Conservation (phyloP, 2,888 invertebrate genomes). For the Sarcophaga subvicina region DNA sequence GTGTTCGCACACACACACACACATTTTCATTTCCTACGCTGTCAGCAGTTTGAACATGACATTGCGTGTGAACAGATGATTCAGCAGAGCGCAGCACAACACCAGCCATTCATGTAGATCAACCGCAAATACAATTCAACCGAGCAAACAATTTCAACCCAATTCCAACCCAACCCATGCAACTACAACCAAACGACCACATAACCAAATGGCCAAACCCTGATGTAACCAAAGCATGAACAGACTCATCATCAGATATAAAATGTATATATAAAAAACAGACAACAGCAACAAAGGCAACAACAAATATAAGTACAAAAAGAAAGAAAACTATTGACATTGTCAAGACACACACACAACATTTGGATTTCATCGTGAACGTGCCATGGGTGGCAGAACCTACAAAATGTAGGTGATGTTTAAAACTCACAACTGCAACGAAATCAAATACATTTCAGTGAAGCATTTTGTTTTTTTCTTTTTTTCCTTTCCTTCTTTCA, state of each 20-base stretch:
- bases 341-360: slow-evolving; percentile 40
- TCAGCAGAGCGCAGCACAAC: slow-evolving; percentile 68
- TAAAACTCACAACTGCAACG: background rate
- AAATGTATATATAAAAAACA: background rate
- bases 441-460: slow-evolving; percentile 6
- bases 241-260: slow-evolving; percentile 42
- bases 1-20: slow-evolving; percentile 29
- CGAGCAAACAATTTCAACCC: slow-evolving; percentile 35
- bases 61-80: slow-evolving; percentile 71
- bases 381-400: background rate
- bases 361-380: background rate
- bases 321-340: slow-evolving; percentile 59
- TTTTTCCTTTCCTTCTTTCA: background rate
- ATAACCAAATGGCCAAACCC: slow-evolving; percentile 53
- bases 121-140: slow-evolving; percentile 61
- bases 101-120: slow-evolving; percentile 72
- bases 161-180: slow-evolving; percentile 14
- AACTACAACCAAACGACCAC: slow-evolving; percentile 18
- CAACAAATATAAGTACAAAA: background rate
- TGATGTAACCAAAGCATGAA: slow-evolving; percentile 52
- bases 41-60: slow-evolving; percentile 69
- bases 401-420: slow-evolving; percentile 36
- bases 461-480: background rate
- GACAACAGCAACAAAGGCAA: background rate
- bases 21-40: slow-evolving; percentile 62